phyloP scores from a whole-genome alignment of 2,888 invertebrate genomes.

The Barypeithes pellucidus region DNA sequence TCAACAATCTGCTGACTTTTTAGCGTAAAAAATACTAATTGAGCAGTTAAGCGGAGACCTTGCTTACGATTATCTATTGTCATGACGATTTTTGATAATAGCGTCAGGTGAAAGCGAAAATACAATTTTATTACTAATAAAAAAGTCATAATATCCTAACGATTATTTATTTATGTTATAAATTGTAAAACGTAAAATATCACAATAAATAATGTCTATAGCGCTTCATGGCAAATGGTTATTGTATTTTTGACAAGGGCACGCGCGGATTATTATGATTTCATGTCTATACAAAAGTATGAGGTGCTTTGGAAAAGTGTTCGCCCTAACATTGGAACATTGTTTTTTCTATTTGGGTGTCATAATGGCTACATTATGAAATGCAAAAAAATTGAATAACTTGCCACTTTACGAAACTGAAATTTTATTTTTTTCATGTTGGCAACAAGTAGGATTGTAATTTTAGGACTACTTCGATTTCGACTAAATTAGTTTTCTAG shows the following conservation, averaged over 20 bases:
- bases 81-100: constrained; percentile 23
- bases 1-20: constrained; percentile 25
- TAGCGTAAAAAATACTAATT: constrained; percentile 10
- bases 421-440: too few relatives aligned
- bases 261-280: not conserved
- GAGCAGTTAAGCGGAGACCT: constrained; percentile 7
- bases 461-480: too few relatives aligned
- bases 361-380: too few relatives aligned
- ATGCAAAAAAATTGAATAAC: too few relatives aligned
- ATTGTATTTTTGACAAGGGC: not conserved
- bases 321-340: too few relatives aligned
- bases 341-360: too few relatives aligned
- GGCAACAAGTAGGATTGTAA: too few relatives aligned
- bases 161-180: constrained; percentile 14
- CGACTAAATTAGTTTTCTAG: too few relatives aligned
- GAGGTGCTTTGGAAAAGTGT: too few relatives aligned
- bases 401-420: too few relatives aligned
- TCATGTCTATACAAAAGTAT: too few relatives aligned
- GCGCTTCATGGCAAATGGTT: not conserved
- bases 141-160: constrained; percentile 8
- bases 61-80: constrained; percentile 1
- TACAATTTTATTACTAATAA: constrained; percentile 12
- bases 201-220: constrained; percentile 2
- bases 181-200: constrained; percentile 10
- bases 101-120: constrained; percentile 23